phyloP scores from a whole-genome alignment of 2,113 vertebrate species.

The Sylvilagus bachmani region DNA sequence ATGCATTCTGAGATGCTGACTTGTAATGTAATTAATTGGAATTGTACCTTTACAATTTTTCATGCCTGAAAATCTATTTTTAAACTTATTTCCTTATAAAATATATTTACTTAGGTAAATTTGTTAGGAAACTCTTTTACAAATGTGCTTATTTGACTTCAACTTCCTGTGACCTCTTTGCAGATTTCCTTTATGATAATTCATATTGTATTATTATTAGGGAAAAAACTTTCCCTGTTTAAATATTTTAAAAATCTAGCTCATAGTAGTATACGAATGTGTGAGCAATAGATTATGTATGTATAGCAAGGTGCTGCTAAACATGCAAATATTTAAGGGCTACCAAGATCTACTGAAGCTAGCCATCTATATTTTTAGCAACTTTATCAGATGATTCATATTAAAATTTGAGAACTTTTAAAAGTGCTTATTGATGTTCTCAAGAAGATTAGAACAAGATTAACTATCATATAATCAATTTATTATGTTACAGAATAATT shows the following conservation, averaged over 20 bases:
- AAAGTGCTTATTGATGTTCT: constrained; percentile 20
- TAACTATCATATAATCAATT: not conserved
- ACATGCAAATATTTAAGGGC: not conserved
- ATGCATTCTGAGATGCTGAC: not conserved
- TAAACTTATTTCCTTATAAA: constrained; percentile 6
- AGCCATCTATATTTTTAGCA: not conserved
- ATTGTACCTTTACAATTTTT: constrained; percentile 36
- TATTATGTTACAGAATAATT: constrained; percentile 28
- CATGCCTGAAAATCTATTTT: not conserved
- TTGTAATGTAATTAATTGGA: constrained; percentile 12
- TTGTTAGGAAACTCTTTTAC: constrained; percentile 37
- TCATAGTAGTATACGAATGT: not conserved
- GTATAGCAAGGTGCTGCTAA: not conserved
- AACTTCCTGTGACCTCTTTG: not conserved
- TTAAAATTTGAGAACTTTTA: not conserved
- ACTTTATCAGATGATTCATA: not conserved
- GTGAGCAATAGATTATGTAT: not conserved
- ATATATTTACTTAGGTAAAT: constrained; percentile 20
- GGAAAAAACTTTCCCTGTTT: not conserved
- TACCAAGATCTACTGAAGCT: not conserved
- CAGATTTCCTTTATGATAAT: constrained; percentile 24
- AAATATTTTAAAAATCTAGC: not conserved
- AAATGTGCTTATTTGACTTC: constrained; percentile 59
- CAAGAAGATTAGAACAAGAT: not conserved
- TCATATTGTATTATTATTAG: not conserved